Conservation (phyloP, 2,797 vertebrate species). For the Craterocephalus amniculus region DNA sequence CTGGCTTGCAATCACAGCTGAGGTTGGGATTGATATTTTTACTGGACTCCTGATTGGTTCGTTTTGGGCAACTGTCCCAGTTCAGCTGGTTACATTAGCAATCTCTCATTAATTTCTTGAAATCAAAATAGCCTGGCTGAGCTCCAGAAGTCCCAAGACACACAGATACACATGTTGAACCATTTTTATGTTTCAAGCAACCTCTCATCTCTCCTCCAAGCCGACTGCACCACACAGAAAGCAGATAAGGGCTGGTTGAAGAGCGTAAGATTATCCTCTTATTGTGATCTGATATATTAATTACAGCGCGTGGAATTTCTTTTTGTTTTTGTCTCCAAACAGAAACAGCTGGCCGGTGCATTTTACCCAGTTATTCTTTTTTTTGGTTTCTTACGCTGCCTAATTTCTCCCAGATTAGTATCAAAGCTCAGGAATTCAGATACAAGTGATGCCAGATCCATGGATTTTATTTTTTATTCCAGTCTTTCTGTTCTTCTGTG, state of each 20-base stretch:
- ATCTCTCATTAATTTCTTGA: slow-evolving; percentile 58
- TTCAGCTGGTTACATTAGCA: slow-evolving; percentile 39
- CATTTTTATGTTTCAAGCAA: slow-evolving; percentile 39
- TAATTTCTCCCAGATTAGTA: slow-evolving; percentile 71
- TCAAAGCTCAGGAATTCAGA: slow-evolving; percentile 60
- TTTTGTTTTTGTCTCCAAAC: slow-evolving; percentile 47
- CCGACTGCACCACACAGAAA: slow-evolving; percentile 29
- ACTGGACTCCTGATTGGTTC: not conserved
- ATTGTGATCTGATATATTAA: slow-evolving; percentile 57
- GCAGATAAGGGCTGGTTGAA: slow-evolving; percentile 36
- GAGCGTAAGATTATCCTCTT: slow-evolving; percentile 49
- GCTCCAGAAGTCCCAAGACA: slow-evolving; percentile 16
- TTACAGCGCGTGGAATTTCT: slow-evolving; percentile 43
- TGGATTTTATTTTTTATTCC: slow-evolving; percentile 36
- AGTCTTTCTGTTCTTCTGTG: slow-evolving; percentile 19
- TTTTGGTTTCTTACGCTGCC: slow-evolving; percentile 44
- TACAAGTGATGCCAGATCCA: slow-evolving; percentile 63
- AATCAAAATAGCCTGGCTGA: slow-evolving; percentile 45
- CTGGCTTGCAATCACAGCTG: slow-evolving; percentile 18
- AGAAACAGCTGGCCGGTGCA: slow-evolving; percentile 23
- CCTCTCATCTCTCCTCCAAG: slow-evolving; percentile 25
- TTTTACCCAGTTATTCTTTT: slow-evolving; percentile 33
- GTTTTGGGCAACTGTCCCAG: slow-evolving; percentile 53
- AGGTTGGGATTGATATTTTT: slow-evolving; percentile 53
- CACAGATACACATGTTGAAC: slow-evolving; percentile 35